Evolutionary conservation across 1,140 invertebrate species (phyloP).

Genomic region (Neodiprion lecontei): DNA sequence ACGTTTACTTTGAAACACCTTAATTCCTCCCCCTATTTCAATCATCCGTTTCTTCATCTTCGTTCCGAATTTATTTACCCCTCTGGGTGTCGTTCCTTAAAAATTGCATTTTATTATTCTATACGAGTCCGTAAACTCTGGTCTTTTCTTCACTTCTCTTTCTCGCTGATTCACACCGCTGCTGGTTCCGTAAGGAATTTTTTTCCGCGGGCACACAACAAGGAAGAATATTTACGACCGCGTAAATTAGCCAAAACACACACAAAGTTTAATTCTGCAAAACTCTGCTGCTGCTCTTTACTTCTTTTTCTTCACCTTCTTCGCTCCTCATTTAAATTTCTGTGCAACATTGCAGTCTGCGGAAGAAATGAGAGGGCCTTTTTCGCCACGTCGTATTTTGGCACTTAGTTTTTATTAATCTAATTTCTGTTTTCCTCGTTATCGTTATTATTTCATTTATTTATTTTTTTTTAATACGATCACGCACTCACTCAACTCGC

Average conservation of each 20-base stretch:
- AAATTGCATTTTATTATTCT: constrained; percentile 4
- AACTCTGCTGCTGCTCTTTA: too few species aligned
- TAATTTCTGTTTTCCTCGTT: too few species aligned
- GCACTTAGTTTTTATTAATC: background rate
- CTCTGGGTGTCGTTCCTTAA: background rate
- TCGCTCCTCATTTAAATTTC: background rate
- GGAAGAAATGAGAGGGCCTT: too few species aligned
- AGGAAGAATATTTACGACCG: constrained; percentile 40
- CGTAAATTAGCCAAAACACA: constrained; percentile 45
- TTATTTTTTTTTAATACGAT: constrained; percentile 46
- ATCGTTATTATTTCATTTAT: constrained; percentile 39
- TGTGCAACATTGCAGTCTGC: too few species aligned
- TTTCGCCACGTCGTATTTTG: constrained; percentile 5
- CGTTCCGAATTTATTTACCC: background rate
- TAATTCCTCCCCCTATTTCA: too few species aligned
- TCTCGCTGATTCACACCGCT: background rate
- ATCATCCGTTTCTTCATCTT: background rate
- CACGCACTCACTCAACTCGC: constrained; percentile 40
- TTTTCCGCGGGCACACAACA: background rate
- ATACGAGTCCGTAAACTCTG: background rate
- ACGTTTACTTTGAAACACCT: too few species aligned
- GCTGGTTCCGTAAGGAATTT: background rate
- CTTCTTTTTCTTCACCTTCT: constrained; percentile 18
- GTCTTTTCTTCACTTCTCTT: constrained; percentile 10
- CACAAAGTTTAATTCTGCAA: constrained; percentile 30